Evolutionary conservation across 2,888 invertebrate genomes (phyloP).

Genomic region (Diachrysia chrysitis): DNA sequence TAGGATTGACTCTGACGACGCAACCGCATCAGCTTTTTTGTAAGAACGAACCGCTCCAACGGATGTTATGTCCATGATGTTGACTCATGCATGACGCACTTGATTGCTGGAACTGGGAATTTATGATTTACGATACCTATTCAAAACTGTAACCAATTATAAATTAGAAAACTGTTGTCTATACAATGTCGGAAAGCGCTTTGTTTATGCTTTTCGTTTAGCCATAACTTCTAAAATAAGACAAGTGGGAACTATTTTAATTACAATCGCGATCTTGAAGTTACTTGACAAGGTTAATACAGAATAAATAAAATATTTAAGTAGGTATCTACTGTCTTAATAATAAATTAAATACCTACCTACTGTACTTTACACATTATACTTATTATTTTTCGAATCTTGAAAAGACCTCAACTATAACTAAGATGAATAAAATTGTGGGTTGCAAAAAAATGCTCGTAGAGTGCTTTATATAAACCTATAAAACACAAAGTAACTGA

Average conservation of each 20-base stretch:
- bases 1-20: conserved; percentile 77
- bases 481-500: conserved; percentile 2
- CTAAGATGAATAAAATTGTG: background rate
- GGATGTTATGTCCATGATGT: conserved; percentile 86
- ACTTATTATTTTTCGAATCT: conserved; percentile 19
- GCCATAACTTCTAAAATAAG: conserved; percentile 16
- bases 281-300: conserved; percentile 46
- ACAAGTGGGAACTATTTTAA: conserved; percentile 32
- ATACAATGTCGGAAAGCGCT: conserved; percentile 33
- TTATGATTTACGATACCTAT: conserved; percentile 68
- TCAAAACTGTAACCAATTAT: conserved; percentile 50
- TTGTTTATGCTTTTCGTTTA: conserved; percentile 30
- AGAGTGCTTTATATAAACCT: background rate
- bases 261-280: conserved; percentile 42
- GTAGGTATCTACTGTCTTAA: conserved; percentile 14
- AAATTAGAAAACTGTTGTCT: conserved; percentile 38
- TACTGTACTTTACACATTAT: conserved; percentile 13
- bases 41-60: conserved; percentile 80
- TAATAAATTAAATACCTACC: conserved; percentile 6
- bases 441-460: conserved; percentile 9
- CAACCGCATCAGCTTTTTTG: conserved; percentile 78
- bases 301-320: conserved; percentile 40
- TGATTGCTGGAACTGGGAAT: conserved; percentile 84
- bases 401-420: background rate
- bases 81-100: conserved; percentile 88